Conservation (phyloP, 2,797 vertebrate genomes). For the Propithecus perrieri region DNA sequence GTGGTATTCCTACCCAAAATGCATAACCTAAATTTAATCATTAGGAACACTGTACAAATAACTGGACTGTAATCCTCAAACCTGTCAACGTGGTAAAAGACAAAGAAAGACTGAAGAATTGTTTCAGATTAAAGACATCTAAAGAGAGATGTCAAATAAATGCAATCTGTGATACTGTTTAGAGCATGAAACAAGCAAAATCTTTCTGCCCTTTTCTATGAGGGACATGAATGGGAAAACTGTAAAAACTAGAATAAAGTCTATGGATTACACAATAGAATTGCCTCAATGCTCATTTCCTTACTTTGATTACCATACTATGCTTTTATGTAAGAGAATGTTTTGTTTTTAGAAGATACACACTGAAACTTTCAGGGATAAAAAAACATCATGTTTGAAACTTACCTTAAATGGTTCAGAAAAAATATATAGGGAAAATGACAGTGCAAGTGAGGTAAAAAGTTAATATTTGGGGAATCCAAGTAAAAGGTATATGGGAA, state of each 20-base stretch:
- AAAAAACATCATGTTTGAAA: neutral
- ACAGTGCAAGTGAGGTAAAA: neutral
- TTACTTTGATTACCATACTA: neutral
- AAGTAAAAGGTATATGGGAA: neutral
- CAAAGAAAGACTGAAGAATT: neutral
- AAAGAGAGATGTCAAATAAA: neutral
- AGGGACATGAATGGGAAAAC: neutral
- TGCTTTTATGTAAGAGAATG: neutral
- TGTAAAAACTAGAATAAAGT: neutral
- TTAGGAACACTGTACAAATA: neutral
- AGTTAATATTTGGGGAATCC: neutral
- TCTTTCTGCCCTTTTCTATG: neutral
- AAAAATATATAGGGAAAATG: neutral
- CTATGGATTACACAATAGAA: neutral
- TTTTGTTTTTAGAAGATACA: neutral
- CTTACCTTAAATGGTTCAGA: neutral
- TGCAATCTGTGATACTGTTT: neutral
- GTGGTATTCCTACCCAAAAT: neutral
- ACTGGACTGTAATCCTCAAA: neutral
- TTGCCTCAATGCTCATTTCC: neutral
- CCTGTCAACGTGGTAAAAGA: neutral
- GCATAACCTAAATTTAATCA: neutral
- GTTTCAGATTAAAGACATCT: neutral
- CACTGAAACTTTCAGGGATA: neutral
- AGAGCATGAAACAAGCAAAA: neutral